phyloP scores from a whole-genome alignment of 1,140 invertebrate species.

The Leptinotarsa undecemlineata region DNA sequence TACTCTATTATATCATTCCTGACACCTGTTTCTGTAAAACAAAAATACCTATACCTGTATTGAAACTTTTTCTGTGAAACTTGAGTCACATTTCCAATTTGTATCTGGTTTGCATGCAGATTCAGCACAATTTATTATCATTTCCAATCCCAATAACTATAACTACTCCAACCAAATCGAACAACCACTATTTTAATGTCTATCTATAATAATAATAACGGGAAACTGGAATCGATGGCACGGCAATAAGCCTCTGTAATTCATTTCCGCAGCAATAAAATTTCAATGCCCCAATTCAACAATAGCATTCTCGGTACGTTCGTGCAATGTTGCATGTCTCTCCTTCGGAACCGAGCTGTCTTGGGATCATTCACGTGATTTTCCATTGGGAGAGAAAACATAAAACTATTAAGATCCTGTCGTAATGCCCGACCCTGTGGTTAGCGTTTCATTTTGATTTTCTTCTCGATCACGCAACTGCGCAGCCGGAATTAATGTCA shows the following conservation, averaged over 20 bases:
- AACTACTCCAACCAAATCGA: not conserved
- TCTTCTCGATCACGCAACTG: conserved; percentile 16
- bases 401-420: conserved; percentile 26
- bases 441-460: conserved; percentile 23
- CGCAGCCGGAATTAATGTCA: not conserved
- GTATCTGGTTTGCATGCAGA: too few species aligned
- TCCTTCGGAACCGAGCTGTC: conserved; percentile 8
- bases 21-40: too few species aligned
- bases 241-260: not conserved
- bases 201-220: conserved; percentile 1
- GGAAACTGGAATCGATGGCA: not conserved
- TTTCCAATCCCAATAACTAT: too few species aligned
- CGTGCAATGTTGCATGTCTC: conserved; percentile 22
- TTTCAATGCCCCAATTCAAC: conserved; percentile 7
- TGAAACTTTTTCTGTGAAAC: too few species aligned
- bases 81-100: too few species aligned
- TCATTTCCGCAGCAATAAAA: not conserved
- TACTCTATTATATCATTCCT: too few species aligned
- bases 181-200: not conserved
- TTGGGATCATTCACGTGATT: conserved; percentile 13
- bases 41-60: too few species aligned
- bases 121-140: too few species aligned
- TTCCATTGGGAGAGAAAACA: conserved; percentile 18
- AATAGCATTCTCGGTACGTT: conserved; percentile 6
- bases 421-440: conserved; percentile 22